A percentile compares a stretch with the other conserved stretches of the same genome.
Evolutionary conservation across 2,113 vertebrate genomes (phyloP).

Genomic region (Procapra przewalskii): DNA sequence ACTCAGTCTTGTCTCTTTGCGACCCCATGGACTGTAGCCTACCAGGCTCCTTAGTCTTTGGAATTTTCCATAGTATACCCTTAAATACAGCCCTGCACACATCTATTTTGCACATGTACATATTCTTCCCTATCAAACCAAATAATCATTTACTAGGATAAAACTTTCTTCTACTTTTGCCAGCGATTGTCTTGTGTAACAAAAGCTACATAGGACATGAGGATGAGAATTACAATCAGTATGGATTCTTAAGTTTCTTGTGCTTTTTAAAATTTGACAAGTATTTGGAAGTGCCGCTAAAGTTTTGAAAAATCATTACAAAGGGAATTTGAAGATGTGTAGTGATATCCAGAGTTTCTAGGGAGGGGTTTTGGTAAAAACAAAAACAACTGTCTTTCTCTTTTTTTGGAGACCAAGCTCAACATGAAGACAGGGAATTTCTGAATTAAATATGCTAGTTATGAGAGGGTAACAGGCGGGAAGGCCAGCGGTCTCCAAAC

Average conservation of each 20-base stretch:
- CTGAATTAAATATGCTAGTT: neutral
- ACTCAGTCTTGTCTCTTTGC: too few species aligned
- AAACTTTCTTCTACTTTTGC: neutral
- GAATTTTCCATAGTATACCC: neutral
- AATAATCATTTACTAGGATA: neutral
- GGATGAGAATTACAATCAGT: neutral
- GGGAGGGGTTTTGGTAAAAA: neutral
- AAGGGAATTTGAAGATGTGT: neutral
- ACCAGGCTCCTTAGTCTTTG: too few species aligned
- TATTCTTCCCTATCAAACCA: neutral
- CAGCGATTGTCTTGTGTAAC: neutral
- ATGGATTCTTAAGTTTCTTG: neutral
- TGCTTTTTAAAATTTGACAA: neutral
- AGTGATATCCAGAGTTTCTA: neutral
- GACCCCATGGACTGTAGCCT: too few species aligned
- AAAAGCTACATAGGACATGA: neutral
- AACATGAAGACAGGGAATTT: neutral
- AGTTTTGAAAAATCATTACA: neutral
- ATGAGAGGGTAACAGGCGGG: too few species aligned
- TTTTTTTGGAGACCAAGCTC: neutral
- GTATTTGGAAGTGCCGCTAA: neutral
- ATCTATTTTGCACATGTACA: neutral
- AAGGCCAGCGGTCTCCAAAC: too few species aligned
- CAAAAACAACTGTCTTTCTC: neutral
- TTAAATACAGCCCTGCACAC: neutral